phyloP scores from a whole-genome alignment of 1,140 invertebrate genomes.

The Manduca sexta region DNA sequence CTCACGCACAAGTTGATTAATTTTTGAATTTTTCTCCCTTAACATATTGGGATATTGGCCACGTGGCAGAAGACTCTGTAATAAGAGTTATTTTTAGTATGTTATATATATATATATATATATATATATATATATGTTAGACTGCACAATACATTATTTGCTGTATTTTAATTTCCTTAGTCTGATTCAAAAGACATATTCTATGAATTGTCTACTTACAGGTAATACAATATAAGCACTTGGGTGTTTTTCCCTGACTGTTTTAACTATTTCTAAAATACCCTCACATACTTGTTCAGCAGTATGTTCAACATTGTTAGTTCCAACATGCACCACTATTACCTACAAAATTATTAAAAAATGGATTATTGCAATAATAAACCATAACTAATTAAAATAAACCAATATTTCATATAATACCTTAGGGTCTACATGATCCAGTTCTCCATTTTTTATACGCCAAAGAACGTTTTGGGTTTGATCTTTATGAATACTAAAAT shows the following conservation, averaged over 20 bases:
- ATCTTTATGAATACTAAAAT: slow-evolving; percentile 93
- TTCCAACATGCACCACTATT: slow-evolving; percentile 89
- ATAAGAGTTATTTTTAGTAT: no score
- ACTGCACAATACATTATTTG: no score
- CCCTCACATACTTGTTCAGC: slow-evolving; percentile 87
- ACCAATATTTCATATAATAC: slow-evolving; percentile 58
- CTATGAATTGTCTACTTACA: slow-evolving; percentile 75
- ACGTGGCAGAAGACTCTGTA: slow-evolving; percentile 86
- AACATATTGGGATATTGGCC: slow-evolving; percentile 87
- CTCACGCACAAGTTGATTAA: slow-evolving; percentile 82
- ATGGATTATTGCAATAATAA: slow-evolving; percentile 3
- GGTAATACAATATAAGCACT: slow-evolving; percentile 86
- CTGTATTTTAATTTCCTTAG: no score
- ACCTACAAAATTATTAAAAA: slow-evolving; percentile 75
- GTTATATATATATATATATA: no score
- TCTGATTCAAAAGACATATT: background rate
- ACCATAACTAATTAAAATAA: slow-evolving; percentile 4
- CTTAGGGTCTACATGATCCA: slow-evolving; percentile 91
- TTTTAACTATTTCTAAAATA: slow-evolving; percentile 83
- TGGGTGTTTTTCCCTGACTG: slow-evolving; percentile 83
- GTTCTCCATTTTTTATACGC: slow-evolving; percentile 90
- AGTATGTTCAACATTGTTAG: slow-evolving; percentile 87
- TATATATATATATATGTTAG: no score
- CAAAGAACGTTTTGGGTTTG: slow-evolving; percentile 91
- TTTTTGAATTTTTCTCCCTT: slow-evolving; percentile 81